Evolutionary conservation across 2,797 vertebrate species (phyloP), one percentile per base, ranked within the genome.

Genomic region (Coranthus polyacanthus): DNA sequence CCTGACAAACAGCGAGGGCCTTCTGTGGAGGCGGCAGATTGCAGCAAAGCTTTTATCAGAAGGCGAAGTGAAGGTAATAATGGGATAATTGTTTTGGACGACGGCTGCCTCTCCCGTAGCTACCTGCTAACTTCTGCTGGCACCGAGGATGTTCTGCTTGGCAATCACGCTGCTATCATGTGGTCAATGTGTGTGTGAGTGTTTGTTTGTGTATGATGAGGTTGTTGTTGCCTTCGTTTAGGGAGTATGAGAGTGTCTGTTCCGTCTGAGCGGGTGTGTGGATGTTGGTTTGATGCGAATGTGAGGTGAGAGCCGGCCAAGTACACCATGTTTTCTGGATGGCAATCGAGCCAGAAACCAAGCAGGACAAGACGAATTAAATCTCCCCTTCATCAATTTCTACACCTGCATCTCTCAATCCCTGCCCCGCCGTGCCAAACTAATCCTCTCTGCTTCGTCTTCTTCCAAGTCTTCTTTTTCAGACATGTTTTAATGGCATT

Each of bases 71-170:
- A 58, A 80, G 67, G 72, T 84, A 87, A 89, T 89, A 81, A 89
- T 71, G 55, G 72, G 74, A 85, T 87, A 85, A 90, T 88, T 86
- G 84, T 85, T 86, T 74, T 81, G 78, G 84, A 84, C 11, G 43
- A 65, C 32, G 41, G 47, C 68, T 62, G 64, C 38, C 43, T 79
- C 70, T 82, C 82, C 79, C 45, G 47, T 52, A 0, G 56, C 55
- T 77, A 79, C 75, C 71, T 77, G 44, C 63, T 76, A 56, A 67
- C 56, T 55, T 56, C 61, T 63, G 38, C 69, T 79, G 79, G 84
- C 69, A 51, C 11, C 5, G 2, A 29, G 29, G 0, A 1, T 20
- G 26, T 26, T 68, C n/a, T 0, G 44, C 32, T 73, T 84, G 77
- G 75, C 81, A 78, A 75, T 32, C 36, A 5, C 5, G 2, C 17